Conservation (phyloP, 2,888 invertebrate species). For the Brachylomia viminalis region DNA sequence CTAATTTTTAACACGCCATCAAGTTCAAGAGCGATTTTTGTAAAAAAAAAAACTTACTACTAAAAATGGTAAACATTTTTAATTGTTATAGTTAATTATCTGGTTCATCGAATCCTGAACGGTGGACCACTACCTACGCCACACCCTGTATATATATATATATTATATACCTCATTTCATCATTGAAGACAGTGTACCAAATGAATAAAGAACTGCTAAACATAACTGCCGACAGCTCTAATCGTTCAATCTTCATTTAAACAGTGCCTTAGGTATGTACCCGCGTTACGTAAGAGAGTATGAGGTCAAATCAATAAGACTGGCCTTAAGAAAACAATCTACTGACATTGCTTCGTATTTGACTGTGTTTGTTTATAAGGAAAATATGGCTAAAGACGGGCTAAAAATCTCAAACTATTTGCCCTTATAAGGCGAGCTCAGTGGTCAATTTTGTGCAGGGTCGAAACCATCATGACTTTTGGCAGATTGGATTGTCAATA, state of each 20-base stretch:
- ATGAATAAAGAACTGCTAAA: slow-evolving; percentile 13
- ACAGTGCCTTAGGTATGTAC: slow-evolving; percentile 34
- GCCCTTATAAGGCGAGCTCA: slow-evolving; percentile 3
- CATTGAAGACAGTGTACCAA: neutral
- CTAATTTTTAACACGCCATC: too few species aligned
- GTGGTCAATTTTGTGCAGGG: slow-evolving; percentile 36
- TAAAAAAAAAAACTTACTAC: too few species aligned
- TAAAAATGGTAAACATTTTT: too few species aligned
- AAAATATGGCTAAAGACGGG: slow-evolving; percentile 41
- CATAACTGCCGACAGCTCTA: slow-evolving; percentile 28
- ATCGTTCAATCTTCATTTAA: slow-evolving; percentile 55
- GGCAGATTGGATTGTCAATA: slow-evolving; percentile 2
- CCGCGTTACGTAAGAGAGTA: slow-evolving; percentile 53
- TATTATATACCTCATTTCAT: neutral
- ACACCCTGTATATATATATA: too few species aligned
- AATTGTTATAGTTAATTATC: too few species aligned
- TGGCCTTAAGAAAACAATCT: slow-evolving; percentile 72
- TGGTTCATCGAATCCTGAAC: too few species aligned
- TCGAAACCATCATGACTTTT: slow-evolving; percentile 5
- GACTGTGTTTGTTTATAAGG: slow-evolving; percentile 37
- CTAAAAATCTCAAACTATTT: slow-evolving; percentile 28
- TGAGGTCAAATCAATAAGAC: slow-evolving; percentile 74
- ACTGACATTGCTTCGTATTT: slow-evolving; percentile 44
- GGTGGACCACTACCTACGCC: too few species aligned
- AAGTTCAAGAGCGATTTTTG: too few species aligned